A percentile compares a stretch with the other conserved stretches of the same genome.
Evolutionary conservation across 2,888 invertebrate genomes (phyloP).

Genomic region (Gnatocerus cornutus): DNA sequence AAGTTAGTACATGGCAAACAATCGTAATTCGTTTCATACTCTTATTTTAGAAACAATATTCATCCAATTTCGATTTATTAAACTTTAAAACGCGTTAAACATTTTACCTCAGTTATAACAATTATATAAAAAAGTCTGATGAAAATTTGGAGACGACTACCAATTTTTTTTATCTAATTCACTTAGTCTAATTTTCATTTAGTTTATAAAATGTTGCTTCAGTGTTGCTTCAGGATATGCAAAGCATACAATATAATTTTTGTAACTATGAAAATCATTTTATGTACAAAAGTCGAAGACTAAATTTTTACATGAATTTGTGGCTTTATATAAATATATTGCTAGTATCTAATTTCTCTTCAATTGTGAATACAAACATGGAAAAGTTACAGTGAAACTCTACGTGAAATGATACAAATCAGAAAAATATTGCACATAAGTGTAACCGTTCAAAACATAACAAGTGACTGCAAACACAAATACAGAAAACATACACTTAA

Average conservation of each 20-base stretch:
- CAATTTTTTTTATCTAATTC: constrained; percentile 48
- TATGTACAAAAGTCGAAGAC: constrained; percentile 50
- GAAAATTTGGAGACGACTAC: constrained; percentile 56
- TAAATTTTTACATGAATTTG: constrained; percentile 49
- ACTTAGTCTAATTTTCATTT: constrained; percentile 37
- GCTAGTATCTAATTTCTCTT: constrained; percentile 41
- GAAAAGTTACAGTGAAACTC: constrained; percentile 39
- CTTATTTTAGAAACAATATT: constrained; percentile 41
- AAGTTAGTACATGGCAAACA: constrained; percentile 31
- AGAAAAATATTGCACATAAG: constrained; percentile 39
- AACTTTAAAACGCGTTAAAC: constrained; percentile 47
- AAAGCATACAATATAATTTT: constrained; percentile 46
- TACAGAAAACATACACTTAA: constrained; percentile 53
- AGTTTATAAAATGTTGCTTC: constrained; percentile 42
- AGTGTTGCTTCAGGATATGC: constrained; percentile 48
- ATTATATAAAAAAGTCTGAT: constrained; percentile 57
- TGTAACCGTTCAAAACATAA: constrained; percentile 38
- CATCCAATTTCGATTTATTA: constrained; percentile 45
- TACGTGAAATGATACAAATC: constrained; percentile 30
- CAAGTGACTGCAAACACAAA: constrained; percentile 44
- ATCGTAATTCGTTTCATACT: constrained; percentile 10
- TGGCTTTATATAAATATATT: constrained; percentile 46
- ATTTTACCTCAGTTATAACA: constrained; percentile 43
- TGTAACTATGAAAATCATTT: constrained; percentile 46
- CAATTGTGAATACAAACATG: constrained; percentile 34